Conservation (phyloP, 2,797 vertebrate genomes). For the Amphiprion clarkii region DNA sequence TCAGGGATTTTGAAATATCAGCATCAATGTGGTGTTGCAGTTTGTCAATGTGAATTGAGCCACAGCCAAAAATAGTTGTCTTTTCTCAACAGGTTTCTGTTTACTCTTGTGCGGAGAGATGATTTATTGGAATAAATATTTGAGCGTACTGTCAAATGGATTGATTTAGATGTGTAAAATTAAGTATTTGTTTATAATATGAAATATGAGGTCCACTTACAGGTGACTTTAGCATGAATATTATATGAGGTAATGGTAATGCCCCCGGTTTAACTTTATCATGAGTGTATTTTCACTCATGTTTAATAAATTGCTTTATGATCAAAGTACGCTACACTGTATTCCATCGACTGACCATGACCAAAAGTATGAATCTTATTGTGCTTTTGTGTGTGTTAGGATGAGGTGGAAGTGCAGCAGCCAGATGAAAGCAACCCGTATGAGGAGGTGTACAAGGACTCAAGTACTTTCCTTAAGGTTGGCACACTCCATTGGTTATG, state of each 20-base stretch:
- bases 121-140: not conserved
- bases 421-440: conserved; percentile 93
- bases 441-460: conserved; percentile 98
- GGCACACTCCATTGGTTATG: not conserved
- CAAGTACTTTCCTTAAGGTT: conserved; percentile 98
- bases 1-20: too few relatives aligned
- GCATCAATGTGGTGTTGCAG: too few relatives aligned
- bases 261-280: not conserved
- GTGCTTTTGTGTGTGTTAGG: conserved; percentile 80
- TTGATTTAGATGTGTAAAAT: not conserved
- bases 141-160: not conserved
- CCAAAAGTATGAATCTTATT: not conserved
- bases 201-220: not conserved
- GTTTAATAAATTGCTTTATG: not conserved
- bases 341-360: not conserved
- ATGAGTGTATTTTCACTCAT: not conserved
- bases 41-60: too few relatives aligned
- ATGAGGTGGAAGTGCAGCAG: conserved; percentile 92
- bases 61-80: too few relatives aligned
- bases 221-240: not conserved
- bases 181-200: not conserved
- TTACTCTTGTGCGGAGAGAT: not conserved
- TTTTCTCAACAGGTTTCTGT: not conserved
- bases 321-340: not conserved
- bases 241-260: not conserved